Percentiles rank a stretch among this genome's conserved stretches.
Evolutionary conservation across 2,888 invertebrate genomes (phyloP).

Genomic region (Drosophila pegasa): DNA sequence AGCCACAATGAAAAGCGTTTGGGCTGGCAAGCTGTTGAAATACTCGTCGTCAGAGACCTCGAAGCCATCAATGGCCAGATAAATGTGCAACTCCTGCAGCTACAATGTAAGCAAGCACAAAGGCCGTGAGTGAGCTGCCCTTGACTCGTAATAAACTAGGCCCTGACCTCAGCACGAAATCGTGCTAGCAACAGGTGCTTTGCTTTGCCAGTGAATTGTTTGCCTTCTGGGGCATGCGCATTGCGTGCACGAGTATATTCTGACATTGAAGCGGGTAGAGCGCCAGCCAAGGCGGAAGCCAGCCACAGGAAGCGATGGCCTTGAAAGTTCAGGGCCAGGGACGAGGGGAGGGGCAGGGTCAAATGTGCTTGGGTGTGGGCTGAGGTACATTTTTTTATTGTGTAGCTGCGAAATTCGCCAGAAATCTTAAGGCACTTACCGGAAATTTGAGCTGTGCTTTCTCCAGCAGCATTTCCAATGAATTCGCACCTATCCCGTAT

Average conservation of each 20-base stretch:
- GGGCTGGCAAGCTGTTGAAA: slow-evolving; percentile 89
- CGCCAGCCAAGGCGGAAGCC: slow-evolving; percentile 61
- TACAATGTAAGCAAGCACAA: slow-evolving; percentile 42
- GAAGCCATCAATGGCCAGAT: slow-evolving; percentile 89
- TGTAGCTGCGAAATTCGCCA: slow-evolving; percentile 54
- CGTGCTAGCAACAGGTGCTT: slow-evolving; percentile 64
- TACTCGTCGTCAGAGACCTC: slow-evolving; percentile 91
- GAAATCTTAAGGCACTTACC: slow-evolving; percentile 70
- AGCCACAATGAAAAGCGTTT: slow-evolving; percentile 89
- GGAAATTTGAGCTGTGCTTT: slow-evolving; percentile 84
- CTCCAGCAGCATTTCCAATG: slow-evolving; percentile 78
- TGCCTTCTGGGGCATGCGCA: slow-evolving; percentile 58
- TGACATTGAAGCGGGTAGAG: slow-evolving; percentile 75
- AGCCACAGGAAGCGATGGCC: slow-evolving; percentile 63
- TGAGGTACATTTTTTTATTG: slow-evolving; percentile 14
- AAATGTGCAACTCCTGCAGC: slow-evolving; percentile 85
- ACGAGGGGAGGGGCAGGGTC: slow-evolving; percentile 18
- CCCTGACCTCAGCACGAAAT: slow-evolving; percentile 51
- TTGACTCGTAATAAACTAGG: slow-evolving; percentile 52
- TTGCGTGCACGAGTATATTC: slow-evolving; percentile 1
- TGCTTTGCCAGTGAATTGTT: slow-evolving; percentile 19
- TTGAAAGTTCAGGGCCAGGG: slow-evolving; percentile 66
- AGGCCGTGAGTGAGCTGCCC: slow-evolving; percentile 38
- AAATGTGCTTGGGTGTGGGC: slow-evolving; percentile 20
- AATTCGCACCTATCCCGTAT: slow-evolving; percentile 84